A percentile compares a stretch with the other conserved stretches of the same genome.
phyloP scores from a whole-genome alignment of 2,888 invertebrate genomes.

The Ctenicera cuprea region DNA sequence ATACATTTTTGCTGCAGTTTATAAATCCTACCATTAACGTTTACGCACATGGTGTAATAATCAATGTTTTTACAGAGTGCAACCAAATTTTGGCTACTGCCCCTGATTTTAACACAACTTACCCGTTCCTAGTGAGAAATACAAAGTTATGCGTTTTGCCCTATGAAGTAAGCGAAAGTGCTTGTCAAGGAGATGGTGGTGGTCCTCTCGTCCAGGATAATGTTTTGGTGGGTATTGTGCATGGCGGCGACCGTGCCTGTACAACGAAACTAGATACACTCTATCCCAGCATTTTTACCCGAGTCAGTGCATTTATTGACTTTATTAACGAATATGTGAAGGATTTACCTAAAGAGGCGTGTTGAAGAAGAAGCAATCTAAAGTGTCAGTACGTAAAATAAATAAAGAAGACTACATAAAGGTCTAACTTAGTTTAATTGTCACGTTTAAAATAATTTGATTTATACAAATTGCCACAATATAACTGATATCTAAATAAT shows the following conservation, averaged over 20 bases:
- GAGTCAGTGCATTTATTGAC: neutral
- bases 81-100: neutral
- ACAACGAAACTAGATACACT: no score
- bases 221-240: neutral
- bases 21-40: no score
- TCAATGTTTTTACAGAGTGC: neutral
- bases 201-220: neutral
- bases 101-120: neutral
- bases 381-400: no score
- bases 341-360: no score
- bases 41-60: neutral
- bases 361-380: no score
- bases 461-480: no score
- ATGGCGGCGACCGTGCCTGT: neutral
- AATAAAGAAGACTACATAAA: no score
- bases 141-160: neutral
- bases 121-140: neutral
- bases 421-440: no score
- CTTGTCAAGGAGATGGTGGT: neutral
- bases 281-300: neutral
- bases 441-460: no score
- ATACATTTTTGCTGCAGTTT: no score
- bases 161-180: neutral
- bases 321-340: slow-evolving; percentile 4
- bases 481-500: no score